Evolutionary conservation across 2,888 invertebrate species (phyloP).

Genomic region (Smittia aterrima): DNA sequence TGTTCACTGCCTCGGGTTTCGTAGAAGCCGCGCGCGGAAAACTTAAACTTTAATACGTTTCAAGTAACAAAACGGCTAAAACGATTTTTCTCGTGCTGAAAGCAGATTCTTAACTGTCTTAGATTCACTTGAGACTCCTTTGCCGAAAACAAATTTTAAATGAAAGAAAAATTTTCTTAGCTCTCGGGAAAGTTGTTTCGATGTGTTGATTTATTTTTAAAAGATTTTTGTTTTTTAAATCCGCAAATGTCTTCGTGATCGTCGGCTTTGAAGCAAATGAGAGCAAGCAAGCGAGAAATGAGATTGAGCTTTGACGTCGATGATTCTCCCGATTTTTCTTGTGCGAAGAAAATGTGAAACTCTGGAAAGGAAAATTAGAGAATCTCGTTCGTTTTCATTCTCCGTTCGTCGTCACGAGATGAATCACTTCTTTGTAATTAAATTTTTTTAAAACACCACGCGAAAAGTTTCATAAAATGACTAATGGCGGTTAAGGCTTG

Average conservation of each 20-base stretch:
- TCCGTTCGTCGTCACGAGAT: too few relatives aligned
- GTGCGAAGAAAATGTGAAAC: too few relatives aligned
- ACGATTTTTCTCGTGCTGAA: neutral
- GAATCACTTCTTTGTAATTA: too few relatives aligned
- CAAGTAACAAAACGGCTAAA: neutral
- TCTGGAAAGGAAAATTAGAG: too few relatives aligned
- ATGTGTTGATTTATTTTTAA: too few relatives aligned
- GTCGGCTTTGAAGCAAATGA: neutral
- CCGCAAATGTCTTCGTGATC: constrained; percentile 6
- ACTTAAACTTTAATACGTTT: neutral
- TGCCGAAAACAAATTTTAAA: constrained; percentile 10
- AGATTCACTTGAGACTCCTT: neutral
- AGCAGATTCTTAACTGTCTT: constrained; percentile 14
- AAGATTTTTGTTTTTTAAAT: neutral
- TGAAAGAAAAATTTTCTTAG: constrained; percentile 7
- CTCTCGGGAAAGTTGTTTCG: constrained; percentile 12
- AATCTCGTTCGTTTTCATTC: too few relatives aligned
- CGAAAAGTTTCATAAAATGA: too few relatives aligned
- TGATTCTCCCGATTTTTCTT: neutral
- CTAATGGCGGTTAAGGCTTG: too few relatives aligned
- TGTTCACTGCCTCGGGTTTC: neutral
- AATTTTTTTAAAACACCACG: too few relatives aligned
- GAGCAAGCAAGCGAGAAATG: neutral
- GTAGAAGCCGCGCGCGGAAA: neutral
- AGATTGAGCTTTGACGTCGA: neutral